A percentile compares a stretch with the other conserved stretches of the same genome.
These are phyloP conservation scores for Apogon hyalosoma DNA, from an alignment of 2,797 vertebrate genomes.

Conservation along the genomic window DNA sequence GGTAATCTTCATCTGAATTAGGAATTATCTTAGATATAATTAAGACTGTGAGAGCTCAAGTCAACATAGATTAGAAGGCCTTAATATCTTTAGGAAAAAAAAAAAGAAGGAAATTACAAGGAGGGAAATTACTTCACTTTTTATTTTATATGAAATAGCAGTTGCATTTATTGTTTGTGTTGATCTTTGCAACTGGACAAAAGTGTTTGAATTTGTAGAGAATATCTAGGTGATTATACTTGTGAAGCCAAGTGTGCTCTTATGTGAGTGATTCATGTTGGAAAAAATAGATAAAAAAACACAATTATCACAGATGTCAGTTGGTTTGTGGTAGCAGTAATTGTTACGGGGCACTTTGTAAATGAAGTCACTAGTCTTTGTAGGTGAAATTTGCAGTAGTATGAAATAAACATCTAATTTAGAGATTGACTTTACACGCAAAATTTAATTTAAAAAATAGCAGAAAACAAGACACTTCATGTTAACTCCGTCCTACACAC, in stretches of 20 bases:
- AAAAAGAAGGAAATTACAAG: too few species aligned
- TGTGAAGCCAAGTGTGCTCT: slow-evolving; percentile 6
- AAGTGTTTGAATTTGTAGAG: neutral
- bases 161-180: neutral
- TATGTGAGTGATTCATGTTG: slow-evolving; percentile 12
- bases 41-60: too few species aligned
- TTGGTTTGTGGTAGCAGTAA: slow-evolving; percentile 1
- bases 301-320: slow-evolving; percentile 14
- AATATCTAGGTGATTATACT: neutral
- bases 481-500: slow-evolving; percentile 11
- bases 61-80: too few species aligned
- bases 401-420: slow-evolving; percentile 16
- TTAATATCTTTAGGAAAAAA: too few species aligned
- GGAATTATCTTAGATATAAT: neutral
- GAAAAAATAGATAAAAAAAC: slow-evolving; percentile 1
- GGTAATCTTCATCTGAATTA: too few species aligned
- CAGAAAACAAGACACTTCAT: neutral
- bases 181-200: neutral
- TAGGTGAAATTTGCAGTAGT: slow-evolving; percentile 4
- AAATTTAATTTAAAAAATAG: slow-evolving; percentile 9
- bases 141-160: neutral
- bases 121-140: too few species aligned
- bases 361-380: slow-evolving; percentile 3
- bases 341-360: slow-evolving; percentile 6
- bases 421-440: slow-evolving; percentile 8